These are phyloP conservation scores for Brienomyrus longianalis DNA, from an alignment of 2,113 vertebrate species.

Conservation along the genomic window DNA sequence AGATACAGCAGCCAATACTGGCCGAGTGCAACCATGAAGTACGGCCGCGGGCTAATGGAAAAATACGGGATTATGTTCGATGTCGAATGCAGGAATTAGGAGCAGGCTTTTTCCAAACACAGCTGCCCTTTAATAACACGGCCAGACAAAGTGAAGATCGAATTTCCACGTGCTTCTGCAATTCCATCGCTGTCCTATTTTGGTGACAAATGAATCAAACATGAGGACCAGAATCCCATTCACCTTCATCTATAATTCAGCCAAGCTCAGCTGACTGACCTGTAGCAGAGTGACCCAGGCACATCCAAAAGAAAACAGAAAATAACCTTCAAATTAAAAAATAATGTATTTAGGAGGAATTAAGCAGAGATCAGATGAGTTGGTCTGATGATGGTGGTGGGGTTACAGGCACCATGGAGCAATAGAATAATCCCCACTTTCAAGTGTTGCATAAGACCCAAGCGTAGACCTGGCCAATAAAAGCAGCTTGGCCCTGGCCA, in stretches of 20 bases:
- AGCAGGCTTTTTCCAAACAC: neutral
- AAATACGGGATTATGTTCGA: neutral
- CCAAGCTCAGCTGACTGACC: slow-evolving; percentile 14
- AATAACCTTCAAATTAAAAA: neutral
- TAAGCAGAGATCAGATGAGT: neutral
- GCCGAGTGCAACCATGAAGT: neutral
- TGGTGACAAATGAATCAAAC: slow-evolving; percentile 35
- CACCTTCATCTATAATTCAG: slow-evolving; percentile 23
- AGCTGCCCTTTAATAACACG: neutral
- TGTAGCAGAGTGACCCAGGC: neutral
- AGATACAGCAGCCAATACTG: neutral
- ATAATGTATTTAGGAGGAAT: neutral
- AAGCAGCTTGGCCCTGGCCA: too few species aligned
- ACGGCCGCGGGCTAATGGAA: neutral
- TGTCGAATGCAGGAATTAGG: neutral
- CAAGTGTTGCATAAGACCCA: neutral
- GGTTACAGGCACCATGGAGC: neutral
- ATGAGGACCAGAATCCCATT: slow-evolving; percentile 15
- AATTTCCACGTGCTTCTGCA: slow-evolving; percentile 24
- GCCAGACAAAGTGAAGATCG: neutral
- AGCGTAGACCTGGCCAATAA: neutral
- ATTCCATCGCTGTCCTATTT: slow-evolving; percentile 32
- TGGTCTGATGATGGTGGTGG: neutral
- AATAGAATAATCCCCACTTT: neutral
- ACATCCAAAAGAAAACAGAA: neutral